These are phyloP conservation scores for Coranthus polyacanthus DNA, from an alignment of 2,797 vertebrate genomes.

Conservation along the genomic window DNA sequence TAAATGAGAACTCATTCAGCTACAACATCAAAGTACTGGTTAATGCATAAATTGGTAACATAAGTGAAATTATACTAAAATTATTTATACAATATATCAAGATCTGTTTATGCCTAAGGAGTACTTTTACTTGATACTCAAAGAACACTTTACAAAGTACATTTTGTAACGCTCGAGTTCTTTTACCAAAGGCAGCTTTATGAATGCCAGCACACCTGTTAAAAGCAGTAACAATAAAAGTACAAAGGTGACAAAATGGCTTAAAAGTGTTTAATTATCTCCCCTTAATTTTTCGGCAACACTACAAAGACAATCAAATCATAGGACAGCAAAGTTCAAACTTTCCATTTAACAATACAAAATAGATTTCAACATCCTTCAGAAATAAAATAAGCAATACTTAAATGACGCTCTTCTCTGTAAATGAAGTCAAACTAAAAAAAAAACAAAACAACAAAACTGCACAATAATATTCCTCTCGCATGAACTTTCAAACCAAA, in stretches of 20 bases:
- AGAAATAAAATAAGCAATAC: slow-evolving; percentile 66
- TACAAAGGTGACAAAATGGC: slow-evolving; percentile 17
- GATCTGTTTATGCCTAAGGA: too few species aligned
- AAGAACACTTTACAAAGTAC: too few species aligned
- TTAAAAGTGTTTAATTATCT: slow-evolving; percentile 71
- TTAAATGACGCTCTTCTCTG: slow-evolving; percentile 40
- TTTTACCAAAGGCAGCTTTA: too few species aligned
- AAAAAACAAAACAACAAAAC: slow-evolving; percentile 27
- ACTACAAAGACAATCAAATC: slow-evolving; percentile 75
- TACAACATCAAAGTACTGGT: too few species aligned
- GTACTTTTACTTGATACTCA: too few species aligned
- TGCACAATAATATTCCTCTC: slow-evolving; percentile 45
- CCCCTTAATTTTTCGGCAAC: slow-evolving; percentile 67
- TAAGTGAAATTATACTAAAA: too few species aligned
- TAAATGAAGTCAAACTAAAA: slow-evolving; percentile 58
- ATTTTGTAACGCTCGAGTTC: too few species aligned
- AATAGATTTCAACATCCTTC: slow-evolving; percentile 56
- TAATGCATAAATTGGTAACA: too few species aligned
- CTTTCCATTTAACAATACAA: slow-evolving; percentile 64
- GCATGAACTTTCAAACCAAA: slow-evolving; percentile 49
- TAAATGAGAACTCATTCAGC: too few species aligned
- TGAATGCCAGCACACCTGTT: background rate
- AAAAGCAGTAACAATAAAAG: background rate
- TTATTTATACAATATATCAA: too few species aligned
- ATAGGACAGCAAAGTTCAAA: slow-evolving; percentile 62